These are phyloP conservation scores for Perca flavescens DNA, from an alignment of 2,113 vertebrate species.

Conservation along the genomic window DNA sequence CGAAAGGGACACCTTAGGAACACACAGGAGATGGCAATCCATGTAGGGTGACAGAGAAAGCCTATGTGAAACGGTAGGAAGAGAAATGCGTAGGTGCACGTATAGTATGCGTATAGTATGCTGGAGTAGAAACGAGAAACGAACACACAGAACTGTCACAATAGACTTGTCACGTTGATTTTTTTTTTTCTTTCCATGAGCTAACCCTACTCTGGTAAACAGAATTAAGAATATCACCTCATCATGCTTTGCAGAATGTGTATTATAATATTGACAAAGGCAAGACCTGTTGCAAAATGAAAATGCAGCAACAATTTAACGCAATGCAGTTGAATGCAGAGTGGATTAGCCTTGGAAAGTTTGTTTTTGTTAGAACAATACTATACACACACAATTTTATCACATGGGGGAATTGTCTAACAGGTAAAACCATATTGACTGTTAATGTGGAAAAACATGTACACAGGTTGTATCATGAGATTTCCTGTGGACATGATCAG, in stretches of 20 bases:
- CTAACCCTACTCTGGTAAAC: background rate
- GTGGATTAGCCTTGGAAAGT: background rate
- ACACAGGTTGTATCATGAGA: background rate
- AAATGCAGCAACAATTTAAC: background rate
- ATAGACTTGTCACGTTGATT: too few relatives aligned
- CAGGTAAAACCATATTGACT: too few relatives aligned
- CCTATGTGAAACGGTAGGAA: background rate
- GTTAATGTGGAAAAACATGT: background rate
- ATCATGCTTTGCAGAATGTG: background rate
- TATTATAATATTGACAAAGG: background rate
- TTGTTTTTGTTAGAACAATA: background rate
- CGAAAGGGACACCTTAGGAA: background rate
- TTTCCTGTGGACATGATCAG: background rate
- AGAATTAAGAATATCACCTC: background rate
- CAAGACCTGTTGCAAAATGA: background rate
- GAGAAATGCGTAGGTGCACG: background rate
- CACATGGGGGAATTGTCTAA: background rate
- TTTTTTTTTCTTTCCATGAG: background rate
- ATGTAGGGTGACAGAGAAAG: constrained; percentile 1
- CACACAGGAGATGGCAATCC: constrained; percentile 1
- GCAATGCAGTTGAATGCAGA: background rate
- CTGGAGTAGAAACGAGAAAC: too few relatives aligned
- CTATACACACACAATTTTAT: background rate
- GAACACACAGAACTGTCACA: background rate
- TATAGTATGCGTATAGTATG: too few relatives aligned